Conservation (phyloP, 2,888 invertebrate species). For the Sarcophaga carnaria region DNA sequence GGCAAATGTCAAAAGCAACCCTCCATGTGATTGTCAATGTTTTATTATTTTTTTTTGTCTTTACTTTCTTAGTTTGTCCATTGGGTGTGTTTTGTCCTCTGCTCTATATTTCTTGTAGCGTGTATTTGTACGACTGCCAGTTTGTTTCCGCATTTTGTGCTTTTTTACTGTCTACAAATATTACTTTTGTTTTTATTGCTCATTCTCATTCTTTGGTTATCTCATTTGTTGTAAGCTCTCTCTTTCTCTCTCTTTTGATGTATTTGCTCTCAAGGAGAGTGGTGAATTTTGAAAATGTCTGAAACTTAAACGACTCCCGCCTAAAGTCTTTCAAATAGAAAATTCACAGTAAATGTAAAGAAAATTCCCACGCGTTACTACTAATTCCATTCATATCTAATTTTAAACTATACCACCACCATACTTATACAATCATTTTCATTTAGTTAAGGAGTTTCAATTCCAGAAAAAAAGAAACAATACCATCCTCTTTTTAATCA, state of each 20-base stretch:
- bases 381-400: background rate
- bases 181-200: background rate
- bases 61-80: slow-evolving; percentile 30
- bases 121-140: slow-evolving; percentile 35
- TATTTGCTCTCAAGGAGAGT: slow-evolving; percentile 6
- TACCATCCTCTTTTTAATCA: too few species aligned
- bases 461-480: too few species aligned
- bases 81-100: slow-evolving; percentile 61
- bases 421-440: too few species aligned
- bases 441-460: too few species aligned
- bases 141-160: slow-evolving; percentile 47
- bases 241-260: background rate
- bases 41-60: slow-evolving; percentile 13
- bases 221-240: background rate
- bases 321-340: slow-evolving; percentile 35
- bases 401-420: too few species aligned
- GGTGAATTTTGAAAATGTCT: slow-evolving; percentile 50
- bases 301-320: slow-evolving; percentile 49
- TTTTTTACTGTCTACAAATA: slow-evolving; percentile 33
- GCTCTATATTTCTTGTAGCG: slow-evolving; percentile 36
- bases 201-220: slow-evolving; percentile 8
- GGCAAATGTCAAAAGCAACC: slow-evolving; percentile 66
- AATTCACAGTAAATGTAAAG: background rate
- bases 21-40: slow-evolving; percentile 65
- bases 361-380: slow-evolving; percentile 45